Conservation (phyloP, 1,140 invertebrate species). For the Dinoponera quadriceps region DNA sequence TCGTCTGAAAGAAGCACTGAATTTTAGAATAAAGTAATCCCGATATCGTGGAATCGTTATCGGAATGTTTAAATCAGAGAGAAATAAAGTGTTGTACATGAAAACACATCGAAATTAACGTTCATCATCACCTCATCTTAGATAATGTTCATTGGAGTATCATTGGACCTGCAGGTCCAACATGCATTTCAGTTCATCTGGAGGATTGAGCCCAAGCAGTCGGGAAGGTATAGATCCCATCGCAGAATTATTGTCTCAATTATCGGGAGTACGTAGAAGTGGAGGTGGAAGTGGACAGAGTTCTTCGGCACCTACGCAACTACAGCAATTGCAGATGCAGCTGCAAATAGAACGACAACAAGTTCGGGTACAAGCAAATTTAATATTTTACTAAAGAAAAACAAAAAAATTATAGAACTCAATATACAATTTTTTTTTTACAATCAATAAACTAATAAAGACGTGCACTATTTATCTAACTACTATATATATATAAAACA, state of each 20-base stretch:
- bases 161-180: slow-evolving; percentile 88
- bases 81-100: too few relatives aligned
- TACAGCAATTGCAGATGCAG: slow-evolving; percentile 96
- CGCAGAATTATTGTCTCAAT: slow-evolving; percentile 95
- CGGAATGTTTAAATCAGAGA: too few relatives aligned
- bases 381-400: not conserved
- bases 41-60: too few relatives aligned
- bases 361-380: slow-evolving; percentile 88
- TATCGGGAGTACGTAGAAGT: slow-evolving; percentile 94
- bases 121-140: slow-evolving; percentile 65
- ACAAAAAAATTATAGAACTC: not conserved
- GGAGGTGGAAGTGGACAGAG: slow-evolving; percentile 86
- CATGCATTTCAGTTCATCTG: slow-evolving; percentile 95
- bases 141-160: slow-evolving; percentile 74
- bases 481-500: too few relatives aligned
- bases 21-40: too few relatives aligned
- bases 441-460: too few relatives aligned
- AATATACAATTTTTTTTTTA: not conserved
- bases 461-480: too few relatives aligned
- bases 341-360: slow-evolving; percentile 94
- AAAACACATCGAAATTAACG: too few relatives aligned
- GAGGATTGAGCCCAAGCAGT: slow-evolving; percentile 93
- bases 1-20: too few relatives aligned
- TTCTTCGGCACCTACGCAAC: slow-evolving; percentile 90
- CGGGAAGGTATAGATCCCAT: slow-evolving; percentile 97